Evolutionary conservation across 2,888 invertebrate genomes (phyloP), one percentile per base, ranked within the genome.

Genomic region (Nymphalis c-album): DNA sequence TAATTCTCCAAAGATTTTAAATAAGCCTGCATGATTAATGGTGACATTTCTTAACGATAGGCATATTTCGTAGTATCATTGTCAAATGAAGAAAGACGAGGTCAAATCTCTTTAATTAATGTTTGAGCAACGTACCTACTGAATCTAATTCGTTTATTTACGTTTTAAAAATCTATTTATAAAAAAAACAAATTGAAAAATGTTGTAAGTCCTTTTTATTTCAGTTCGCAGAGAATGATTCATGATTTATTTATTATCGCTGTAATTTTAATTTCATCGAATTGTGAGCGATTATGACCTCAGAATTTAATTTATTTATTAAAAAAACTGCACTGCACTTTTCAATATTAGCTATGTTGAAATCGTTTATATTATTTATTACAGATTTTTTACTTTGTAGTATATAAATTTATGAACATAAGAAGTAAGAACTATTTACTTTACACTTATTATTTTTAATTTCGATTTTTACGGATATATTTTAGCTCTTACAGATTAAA

Each of bases 21-120:
- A 17, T 22, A 31, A 26, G 10, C 40, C 40, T 13, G 40, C 40
- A 40, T 40, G 40, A 13, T 40, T 40, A 40, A 40, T 40, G 40
- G 13, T 13, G 10, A 40, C 7, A 26, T 22, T 22, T 20, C 16
- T 51, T 20, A 22, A 51, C 16, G 20, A 51, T 51, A 22, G 16
- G 22, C 16, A 55, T 26, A 58, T 61, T 68, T 64, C 61, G 61
- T 17, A 55, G 57, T 68, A 74, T 68, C 75, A 76, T 75, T 77
- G 73, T 74, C 71, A 67, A 75, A 66, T 60, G 70, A 69, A 60
- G 68, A 69, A 71, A 69, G 69, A 45, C 61, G 67, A 69, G 74
- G 70, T 73, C 71, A 71, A 50, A 62, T 68, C 53, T 46, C 58
- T 68, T 63, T 72, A 67, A 71, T 71, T 72, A 71, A 60, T 20